Percentiles rank a stretch among this genome's conserved stretches.
Evolutionary conservation across 2,113 vertebrate genomes (phyloP).

Genomic region (Trichechus manatus): DNA sequence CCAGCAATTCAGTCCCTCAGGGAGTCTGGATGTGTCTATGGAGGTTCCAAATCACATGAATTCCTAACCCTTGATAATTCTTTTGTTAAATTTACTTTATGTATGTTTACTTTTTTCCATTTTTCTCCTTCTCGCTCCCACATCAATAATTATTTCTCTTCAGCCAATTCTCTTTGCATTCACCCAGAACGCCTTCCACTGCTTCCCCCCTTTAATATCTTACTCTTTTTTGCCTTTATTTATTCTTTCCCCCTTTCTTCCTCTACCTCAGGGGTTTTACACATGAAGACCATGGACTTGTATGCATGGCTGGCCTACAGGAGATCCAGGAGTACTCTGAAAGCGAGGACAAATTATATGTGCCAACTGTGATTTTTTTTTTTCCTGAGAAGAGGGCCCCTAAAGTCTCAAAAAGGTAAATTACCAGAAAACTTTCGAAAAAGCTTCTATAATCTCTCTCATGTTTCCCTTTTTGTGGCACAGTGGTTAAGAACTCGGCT

Average conservation of each 20-base stretch:
- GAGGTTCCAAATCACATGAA: too few species aligned
- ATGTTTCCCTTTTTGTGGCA: not conserved
- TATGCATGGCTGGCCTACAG: not conserved
- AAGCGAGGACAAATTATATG: not conserved
- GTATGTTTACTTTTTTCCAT: not conserved
- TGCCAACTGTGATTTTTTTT: not conserved
- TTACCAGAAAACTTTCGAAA: not conserved
- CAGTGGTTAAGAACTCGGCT: too few species aligned
- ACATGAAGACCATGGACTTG: not conserved
- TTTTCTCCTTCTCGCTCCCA: not conserved
- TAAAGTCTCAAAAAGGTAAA: not conserved
- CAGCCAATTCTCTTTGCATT: not conserved
- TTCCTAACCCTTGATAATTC: not conserved
- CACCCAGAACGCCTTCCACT: not conserved
- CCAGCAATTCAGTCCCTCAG: too few species aligned
- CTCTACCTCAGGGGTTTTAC: not conserved
- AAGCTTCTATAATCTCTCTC: not conserved
- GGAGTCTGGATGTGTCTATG: too few species aligned
- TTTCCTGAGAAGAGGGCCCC: accelerated
- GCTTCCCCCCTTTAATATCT: not conserved
- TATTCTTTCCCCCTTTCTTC: not conserved
- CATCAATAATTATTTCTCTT: not conserved
- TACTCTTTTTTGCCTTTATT: accelerated
- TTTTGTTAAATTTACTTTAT: not conserved
- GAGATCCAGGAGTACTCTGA: not conserved